Evolutionary conservation across 1,140 invertebrate genomes (phyloP).

Genomic region (Ladona fulva): DNA sequence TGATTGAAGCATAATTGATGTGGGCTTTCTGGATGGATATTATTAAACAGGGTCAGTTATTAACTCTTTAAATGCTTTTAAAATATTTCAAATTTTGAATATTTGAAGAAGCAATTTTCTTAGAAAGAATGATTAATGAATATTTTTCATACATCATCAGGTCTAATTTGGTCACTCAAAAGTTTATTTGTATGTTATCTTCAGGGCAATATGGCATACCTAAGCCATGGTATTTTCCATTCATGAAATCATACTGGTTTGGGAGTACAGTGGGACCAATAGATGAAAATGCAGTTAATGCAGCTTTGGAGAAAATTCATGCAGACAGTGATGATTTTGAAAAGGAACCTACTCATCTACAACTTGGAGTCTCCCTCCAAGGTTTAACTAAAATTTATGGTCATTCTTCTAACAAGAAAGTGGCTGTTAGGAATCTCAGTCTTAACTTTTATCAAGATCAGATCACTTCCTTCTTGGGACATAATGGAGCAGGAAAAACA

Average conservation of each 20-base stretch:
- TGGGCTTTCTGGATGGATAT: too few species aligned
- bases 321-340: conserved; percentile 18
- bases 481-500: conserved; percentile 15
- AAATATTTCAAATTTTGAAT: too few species aligned
- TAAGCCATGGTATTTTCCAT: conserved; percentile 42
- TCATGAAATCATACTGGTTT: conserved; percentile 46
- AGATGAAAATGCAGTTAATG: background rate
- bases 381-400: conserved; percentile 20
- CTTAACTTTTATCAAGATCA: conserved; percentile 22
- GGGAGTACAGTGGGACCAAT: conserved; percentile 17
- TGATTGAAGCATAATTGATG: too few species aligned
- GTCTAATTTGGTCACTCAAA: background rate
- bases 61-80: too few species aligned
- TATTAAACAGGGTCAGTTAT: too few species aligned
- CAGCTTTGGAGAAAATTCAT: background rate
- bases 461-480: conserved; percentile 18
- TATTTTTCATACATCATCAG: too few species aligned
- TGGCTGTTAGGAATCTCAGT: conserved; percentile 17
- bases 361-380: conserved; percentile 19
- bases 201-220: conserved; percentile 39
- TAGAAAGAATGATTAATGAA: too few species aligned
- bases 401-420: conserved; percentile 18
- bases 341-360: conserved; percentile 16
- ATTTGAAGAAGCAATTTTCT: too few species aligned
- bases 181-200: conserved; percentile 17